Conservation (phyloP, 30 jellyfish, hydroid and myxozoan genomes). For the Pseudorhiza aurosa region DNA sequence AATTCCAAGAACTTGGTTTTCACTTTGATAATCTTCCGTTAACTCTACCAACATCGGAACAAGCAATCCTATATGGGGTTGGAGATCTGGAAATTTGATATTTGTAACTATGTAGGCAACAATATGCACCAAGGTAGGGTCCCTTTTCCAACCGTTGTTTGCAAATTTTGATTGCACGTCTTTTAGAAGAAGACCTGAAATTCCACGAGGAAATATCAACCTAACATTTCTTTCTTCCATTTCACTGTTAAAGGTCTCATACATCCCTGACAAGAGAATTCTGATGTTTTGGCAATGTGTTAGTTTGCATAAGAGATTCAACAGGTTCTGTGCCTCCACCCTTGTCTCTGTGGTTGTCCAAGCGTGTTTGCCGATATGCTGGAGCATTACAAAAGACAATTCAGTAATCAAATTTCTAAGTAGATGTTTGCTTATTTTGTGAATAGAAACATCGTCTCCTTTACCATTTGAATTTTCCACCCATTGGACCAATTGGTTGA, state of each 20-base stretch:
- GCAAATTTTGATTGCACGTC: conserved; percentile 27
- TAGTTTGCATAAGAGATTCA: not conserved
- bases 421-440: not conserved
- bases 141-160: conserved; percentile 65
- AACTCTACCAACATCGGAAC: conserved; percentile 61
- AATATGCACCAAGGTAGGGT: conserved; percentile 37
- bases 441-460: not conserved
- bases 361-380: conserved; percentile 29
- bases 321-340: conserved; percentile 20
- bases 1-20: conserved; percentile 73
- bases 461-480: not conserved
- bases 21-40: conserved; percentile 59
- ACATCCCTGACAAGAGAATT: conserved; percentile 37
- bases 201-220: conserved; percentile 53
- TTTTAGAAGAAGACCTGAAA: conserved; percentile 24
- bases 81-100: conserved; percentile 65
- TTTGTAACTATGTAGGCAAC: conserved; percentile 45
- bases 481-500: not conserved
- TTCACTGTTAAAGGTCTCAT: not conserved
- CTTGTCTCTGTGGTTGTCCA: conserved; percentile 39
- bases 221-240: not conserved
- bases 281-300: not conserved
- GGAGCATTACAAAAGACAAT: not conserved
- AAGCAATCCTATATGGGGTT: conserved; percentile 32
- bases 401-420: not conserved